Percentiles rank a stretch among this genome's conserved stretches.
These are phyloP conservation scores for Sinocyclocheilus grahami DNA, from an alignment of 2,113 vertebrate species.

Conservation along the genomic window DNA sequence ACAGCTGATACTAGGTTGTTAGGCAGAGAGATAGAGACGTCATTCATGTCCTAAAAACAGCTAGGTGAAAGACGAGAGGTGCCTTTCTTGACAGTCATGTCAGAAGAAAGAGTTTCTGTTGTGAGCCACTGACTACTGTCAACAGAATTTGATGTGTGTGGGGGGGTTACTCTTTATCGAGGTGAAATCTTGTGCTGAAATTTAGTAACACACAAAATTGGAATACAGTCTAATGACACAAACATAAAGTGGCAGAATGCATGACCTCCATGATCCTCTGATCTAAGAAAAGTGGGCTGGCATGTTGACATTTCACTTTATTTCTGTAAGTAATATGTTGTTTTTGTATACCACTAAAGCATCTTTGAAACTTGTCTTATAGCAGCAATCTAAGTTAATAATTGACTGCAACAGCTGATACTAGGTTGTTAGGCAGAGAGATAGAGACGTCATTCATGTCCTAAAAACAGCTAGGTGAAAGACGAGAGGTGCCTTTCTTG, in stretches of 20 bases:
- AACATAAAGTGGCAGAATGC: neutral
- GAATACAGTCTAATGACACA: neutral
- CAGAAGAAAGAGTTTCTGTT: neutral
- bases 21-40: constrained; percentile 29
- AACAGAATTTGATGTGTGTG: constrained; percentile 38
- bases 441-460: constrained; percentile 35
- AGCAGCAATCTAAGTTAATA: constrained; percentile 5
- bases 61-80: constrained; percentile 6
- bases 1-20: constrained; percentile 23
- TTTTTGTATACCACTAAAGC: neutral
- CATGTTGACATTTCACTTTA: neutral
- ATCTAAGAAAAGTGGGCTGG: neutral
- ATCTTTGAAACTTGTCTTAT: neutral
- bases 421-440: neutral
- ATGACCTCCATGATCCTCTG: neutral
- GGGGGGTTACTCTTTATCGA: neutral
- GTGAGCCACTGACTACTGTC: neutral
- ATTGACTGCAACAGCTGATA: constrained; percentile 23
- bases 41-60: constrained; percentile 33
- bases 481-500: neutral
- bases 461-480: constrained; percentile 35
- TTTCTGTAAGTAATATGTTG: neutral
- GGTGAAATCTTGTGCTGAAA: neutral
- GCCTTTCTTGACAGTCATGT: neutral
- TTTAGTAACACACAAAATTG: neutral